phyloP scores from a whole-genome alignment of 2,888 invertebrate species.

The Netelia inedita region DNA sequence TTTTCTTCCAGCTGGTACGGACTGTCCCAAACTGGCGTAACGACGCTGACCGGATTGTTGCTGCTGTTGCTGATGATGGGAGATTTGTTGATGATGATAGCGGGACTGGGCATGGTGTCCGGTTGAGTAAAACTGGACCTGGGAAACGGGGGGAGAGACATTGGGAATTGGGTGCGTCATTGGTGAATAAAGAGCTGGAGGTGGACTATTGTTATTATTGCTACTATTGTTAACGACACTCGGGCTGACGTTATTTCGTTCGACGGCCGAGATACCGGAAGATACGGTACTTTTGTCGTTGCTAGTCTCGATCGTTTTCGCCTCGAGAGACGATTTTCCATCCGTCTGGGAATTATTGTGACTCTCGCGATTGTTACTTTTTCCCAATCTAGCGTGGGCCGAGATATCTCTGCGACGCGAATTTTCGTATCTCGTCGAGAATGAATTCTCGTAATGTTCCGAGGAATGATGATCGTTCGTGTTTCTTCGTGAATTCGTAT shows the following conservation, averaged over 20 bases:
- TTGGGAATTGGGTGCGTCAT: slow-evolving; percentile 81
- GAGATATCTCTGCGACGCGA: slow-evolving; percentile 35
- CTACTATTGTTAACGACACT: slow-evolving; percentile 51
- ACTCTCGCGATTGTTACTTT: slow-evolving; percentile 17
- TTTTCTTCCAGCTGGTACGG: slow-evolving; percentile 66
- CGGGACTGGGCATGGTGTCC: slow-evolving; percentile 67
- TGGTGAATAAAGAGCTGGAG: slow-evolving; percentile 79
- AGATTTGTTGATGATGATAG: slow-evolving; percentile 75
- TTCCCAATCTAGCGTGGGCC: slow-evolving; percentile 8
- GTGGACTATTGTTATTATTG: slow-evolving; percentile 74
- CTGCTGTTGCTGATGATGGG: slow-evolving; percentile 73
- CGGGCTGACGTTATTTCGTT: slow-evolving; percentile 43
- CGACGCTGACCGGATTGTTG: slow-evolving; percentile 74
- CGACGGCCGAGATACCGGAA: slow-evolving; percentile 28
- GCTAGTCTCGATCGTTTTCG: not conserved
- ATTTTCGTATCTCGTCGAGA: slow-evolving; percentile 17
- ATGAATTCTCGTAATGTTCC: slow-evolving; percentile 7
- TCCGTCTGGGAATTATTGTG: not conserved
- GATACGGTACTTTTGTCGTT: not conserved
- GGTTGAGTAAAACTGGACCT: slow-evolving; percentile 82
- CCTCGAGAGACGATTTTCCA: slow-evolving; percentile 22
- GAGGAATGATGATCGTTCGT: slow-evolving; percentile 14
- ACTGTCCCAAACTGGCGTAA: slow-evolving; percentile 65
- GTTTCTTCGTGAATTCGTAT: slow-evolving; percentile 28
- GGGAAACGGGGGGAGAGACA: slow-evolving; percentile 81